Conservation (phyloP, 1,140 invertebrate genomes). For the Sycophila sp. region DNA sequence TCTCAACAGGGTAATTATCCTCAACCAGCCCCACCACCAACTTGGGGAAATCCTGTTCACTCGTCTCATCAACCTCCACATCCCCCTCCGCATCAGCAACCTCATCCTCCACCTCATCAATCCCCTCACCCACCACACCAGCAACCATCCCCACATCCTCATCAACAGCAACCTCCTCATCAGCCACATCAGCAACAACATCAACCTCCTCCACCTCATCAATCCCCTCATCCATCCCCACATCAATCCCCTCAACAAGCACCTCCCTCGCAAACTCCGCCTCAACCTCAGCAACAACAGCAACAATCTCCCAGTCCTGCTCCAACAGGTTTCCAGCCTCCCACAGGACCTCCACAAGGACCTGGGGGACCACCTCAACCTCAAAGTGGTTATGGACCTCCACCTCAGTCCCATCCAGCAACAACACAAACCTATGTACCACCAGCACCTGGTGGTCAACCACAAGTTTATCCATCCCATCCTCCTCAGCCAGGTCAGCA, state of each 20-base stretch:
- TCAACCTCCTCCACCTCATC: constrained; percentile 48
- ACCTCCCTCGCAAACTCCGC: constrained; percentile 57
- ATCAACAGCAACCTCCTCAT: constrained; percentile 55
- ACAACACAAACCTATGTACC: constrained; percentile 63
- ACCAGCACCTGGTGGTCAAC: constrained; percentile 58
- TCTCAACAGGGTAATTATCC: constrained; percentile 57
- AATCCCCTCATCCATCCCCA: constrained; percentile 48
- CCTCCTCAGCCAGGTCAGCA: constrained; percentile 61
- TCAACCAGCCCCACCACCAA: constrained; percentile 55
- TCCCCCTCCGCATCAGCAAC: constrained; percentile 45
- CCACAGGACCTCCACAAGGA: constrained; percentile 60
- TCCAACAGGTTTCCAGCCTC: constrained; percentile 62
- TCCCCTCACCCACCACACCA: constrained; percentile 51
- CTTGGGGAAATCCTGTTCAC: constrained; percentile 51
- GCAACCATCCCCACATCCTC: constrained; percentile 49
- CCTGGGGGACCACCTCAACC: constrained; percentile 56
- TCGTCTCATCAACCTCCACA: constrained; percentile 46
- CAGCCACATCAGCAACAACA: constrained; percentile 55
- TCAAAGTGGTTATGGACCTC: constrained; percentile 56
- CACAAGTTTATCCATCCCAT: constrained; percentile 61
- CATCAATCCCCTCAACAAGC: constrained; percentile 52
- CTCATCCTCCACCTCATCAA: constrained; percentile 52
- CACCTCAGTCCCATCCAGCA: constrained; percentile 58
- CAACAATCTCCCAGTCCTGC: constrained; percentile 59
- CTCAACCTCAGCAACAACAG: constrained; percentile 54